Conservation (phyloP, 2,888 invertebrate species). For the Parnassius mnemosyne region DNA sequence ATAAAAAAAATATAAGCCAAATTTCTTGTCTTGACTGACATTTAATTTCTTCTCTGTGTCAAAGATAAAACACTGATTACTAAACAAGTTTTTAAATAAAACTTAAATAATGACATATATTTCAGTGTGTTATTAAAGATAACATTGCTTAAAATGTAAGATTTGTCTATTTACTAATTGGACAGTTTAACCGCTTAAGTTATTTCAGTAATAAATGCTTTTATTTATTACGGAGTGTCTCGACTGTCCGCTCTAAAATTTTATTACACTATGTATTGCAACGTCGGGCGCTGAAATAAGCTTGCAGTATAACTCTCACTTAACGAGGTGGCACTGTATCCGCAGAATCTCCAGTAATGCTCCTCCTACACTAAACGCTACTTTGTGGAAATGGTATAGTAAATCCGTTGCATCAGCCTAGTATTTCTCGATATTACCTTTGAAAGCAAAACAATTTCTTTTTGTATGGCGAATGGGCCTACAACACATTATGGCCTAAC, state of each 20-base stretch:
- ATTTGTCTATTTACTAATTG: constrained; percentile 12
- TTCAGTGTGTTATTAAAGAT: constrained; percentile 9
- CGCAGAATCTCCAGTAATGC: constrained; percentile 23
- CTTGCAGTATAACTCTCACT: constrained; percentile 23
- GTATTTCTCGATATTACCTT: constrained; percentile 19
- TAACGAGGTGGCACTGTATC: constrained; percentile 21
- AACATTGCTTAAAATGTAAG: constrained; percentile 8
- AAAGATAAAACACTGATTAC: too few relatives aligned
- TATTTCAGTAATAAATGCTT: constrained; percentile 16
- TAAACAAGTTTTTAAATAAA: too few relatives aligned
- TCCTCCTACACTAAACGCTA: constrained; percentile 12
- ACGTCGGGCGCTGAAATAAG: constrained; percentile 16
- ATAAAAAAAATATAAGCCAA: too few relatives aligned
- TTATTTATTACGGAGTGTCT: constrained; percentile 15
- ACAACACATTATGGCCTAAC: too few relatives aligned
- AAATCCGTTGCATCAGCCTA: constrained; percentile 17
- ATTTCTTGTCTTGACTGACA: too few relatives aligned
- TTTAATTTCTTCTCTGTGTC: too few relatives aligned
- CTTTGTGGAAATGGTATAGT: constrained; percentile 8
- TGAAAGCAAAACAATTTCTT: neutral
- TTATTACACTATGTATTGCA: constrained; percentile 17
- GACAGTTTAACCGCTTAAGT: constrained; percentile 10
- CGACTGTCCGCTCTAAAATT: constrained; percentile 19
- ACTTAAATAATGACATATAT: neutral
- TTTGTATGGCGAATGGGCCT: too few relatives aligned